Evolutionary conservation across 2,113 vertebrate genomes (phyloP), one percentile per base, ranked within the genome.

Genomic region (Ctenomys sociabilis): DNA sequence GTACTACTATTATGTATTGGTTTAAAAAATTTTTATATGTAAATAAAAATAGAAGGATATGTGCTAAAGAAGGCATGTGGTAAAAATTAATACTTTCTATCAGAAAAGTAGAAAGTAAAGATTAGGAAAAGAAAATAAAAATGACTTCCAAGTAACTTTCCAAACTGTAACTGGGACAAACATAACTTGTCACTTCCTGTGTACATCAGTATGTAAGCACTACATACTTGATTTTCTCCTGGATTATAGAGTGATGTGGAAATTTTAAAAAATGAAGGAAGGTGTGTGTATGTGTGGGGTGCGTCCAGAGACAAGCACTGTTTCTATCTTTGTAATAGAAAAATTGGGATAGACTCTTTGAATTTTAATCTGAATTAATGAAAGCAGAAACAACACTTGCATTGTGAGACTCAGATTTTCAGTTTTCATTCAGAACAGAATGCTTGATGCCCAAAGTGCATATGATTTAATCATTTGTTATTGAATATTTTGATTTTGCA

Each of bases 41-140:
- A 85, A 73, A 66, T 77, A 45, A 73, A 85, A 85, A 52, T 93
- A 21, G 40, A 19, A 35, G 19, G 59, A 52, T 21, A 63, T 40
- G 11, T 83, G 45, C n/a, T 87, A 28, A 80, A 88, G 40, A 24
- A 82, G 13, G 19, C 3, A 70, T 57, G 1, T 77, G 17, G 72
- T 86, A 75, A 66, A 92, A 81, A 68, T 3, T 91, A 32, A n/a
- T 82, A 37, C 43, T 66, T 94, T 11, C 85, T 83, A 59, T 37
- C 63, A 66, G 63, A 73, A 37, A 82, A 57, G 40, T 94, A 40
- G 45, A 89, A 78, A 88, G 26, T 37, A 85, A 85, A 66, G 54
- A 21, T 64, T 59, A 52, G 37, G 49, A 54, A 89, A 78, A 89
- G 63, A 94, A 94, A 94, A 80, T 63, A 63, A 86, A 87, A 87